A percentile compares a stretch with the other conserved stretches of the same genome.
Conservation (phyloP, 2,888 invertebrate species). For the Tholera decimalis region DNA sequence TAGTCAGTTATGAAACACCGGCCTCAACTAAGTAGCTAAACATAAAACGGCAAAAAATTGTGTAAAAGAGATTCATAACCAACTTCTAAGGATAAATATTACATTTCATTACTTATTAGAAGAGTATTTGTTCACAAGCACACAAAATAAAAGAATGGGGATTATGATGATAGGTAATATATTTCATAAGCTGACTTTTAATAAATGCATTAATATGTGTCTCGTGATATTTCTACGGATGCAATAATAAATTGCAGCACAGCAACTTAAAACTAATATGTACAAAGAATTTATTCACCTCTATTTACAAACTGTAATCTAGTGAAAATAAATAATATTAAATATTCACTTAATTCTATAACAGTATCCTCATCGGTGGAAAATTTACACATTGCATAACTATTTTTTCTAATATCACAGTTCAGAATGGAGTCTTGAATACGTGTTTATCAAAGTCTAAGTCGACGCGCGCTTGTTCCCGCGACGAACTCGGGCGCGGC, state of each 20-base stretch:
- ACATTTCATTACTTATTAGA: too few species aligned
- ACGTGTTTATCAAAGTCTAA: conserved; percentile 77
- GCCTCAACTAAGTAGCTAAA: too few species aligned
- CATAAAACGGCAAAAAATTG: too few species aligned
- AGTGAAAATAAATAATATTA: conserved; percentile 85
- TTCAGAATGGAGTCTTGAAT: conserved; percentile 87
- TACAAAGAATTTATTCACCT: conserved; percentile 77
- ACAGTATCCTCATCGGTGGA: conserved; percentile 78
- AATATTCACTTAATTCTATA: conserved; percentile 72
- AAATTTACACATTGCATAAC: conserved; percentile 70
- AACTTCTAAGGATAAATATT: too few species aligned
- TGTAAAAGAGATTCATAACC: too few species aligned
- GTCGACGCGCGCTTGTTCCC: conserved; percentile 61
- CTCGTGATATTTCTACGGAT: conserved; percentile 64
- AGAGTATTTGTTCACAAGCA: background rate
- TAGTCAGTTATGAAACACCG: too few species aligned
- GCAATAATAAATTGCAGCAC: conserved; percentile 59
- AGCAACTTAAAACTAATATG: conserved; percentile 76
- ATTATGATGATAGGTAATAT: conserved; percentile 66
- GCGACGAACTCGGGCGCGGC: conserved; percentile 68
- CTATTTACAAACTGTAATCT: conserved; percentile 81
- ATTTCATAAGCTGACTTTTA: conserved; percentile 76
- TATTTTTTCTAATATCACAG: conserved; percentile 85
- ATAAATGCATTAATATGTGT: conserved; percentile 82
- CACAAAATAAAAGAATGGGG: conserved; percentile 25